phyloP scores from a whole-genome alignment of 2,888 invertebrate genomes.

The Tetragonisca angustula region DNA sequence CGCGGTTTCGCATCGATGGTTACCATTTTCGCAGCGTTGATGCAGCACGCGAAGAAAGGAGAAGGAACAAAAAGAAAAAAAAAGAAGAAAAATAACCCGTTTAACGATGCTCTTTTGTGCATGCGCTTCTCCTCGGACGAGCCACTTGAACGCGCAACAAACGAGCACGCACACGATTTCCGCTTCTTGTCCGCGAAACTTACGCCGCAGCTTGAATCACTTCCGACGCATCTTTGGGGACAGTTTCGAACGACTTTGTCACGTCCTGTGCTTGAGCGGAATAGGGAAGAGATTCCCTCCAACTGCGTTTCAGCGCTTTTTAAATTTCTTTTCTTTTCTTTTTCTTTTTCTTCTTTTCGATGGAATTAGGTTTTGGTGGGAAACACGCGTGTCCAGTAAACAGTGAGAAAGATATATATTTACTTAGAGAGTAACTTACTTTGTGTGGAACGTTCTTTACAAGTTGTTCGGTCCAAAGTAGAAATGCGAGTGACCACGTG shows the following conservation, averaged over 20 bases:
- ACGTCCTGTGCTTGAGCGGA: neutral
- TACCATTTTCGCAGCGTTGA: constrained; percentile 7
- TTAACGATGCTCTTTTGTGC: constrained; percentile 61
- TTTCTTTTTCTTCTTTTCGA: neutral
- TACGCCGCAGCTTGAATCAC: constrained; percentile 17
- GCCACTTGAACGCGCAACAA: constrained; percentile 51
- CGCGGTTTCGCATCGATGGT: constrained; percentile 38
- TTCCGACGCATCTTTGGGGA: constrained; percentile 15
- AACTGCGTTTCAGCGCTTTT: neutral
- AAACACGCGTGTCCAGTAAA: too few species aligned
- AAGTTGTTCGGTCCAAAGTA: too few species aligned
- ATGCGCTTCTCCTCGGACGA: constrained; percentile 54
- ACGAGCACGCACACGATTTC: constrained; percentile 39
- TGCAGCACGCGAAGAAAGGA: constrained; percentile 23
- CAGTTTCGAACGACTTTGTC: constrained; percentile 45
- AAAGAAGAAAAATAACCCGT: constrained; percentile 5
- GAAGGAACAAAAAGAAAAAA: constrained; percentile 16
- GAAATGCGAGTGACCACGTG: too few species aligned
- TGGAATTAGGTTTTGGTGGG: too few species aligned
- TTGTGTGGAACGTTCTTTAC: too few species aligned
- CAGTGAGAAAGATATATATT: too few species aligned
- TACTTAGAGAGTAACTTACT: too few species aligned
- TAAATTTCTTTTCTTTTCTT: neutral
- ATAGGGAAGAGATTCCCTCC: neutral
- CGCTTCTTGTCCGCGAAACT: constrained; percentile 50